Evolutionary conservation across 2,888 invertebrate genomes (phyloP), one percentile per base, ranked within the genome.

Genomic region (Mesorhabditis belari): DNA sequence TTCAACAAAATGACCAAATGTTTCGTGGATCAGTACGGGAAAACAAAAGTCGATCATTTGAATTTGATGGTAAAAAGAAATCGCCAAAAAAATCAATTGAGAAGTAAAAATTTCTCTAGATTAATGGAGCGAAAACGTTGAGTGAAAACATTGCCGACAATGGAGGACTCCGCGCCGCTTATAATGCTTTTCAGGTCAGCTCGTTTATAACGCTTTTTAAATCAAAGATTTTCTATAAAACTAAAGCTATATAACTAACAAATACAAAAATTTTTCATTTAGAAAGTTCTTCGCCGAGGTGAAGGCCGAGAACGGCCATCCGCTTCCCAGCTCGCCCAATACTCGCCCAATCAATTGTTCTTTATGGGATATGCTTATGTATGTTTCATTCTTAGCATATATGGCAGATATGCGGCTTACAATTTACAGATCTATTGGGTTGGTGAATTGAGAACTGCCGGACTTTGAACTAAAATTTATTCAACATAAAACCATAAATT

Each of bases 91-190:
- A 3, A 55, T 4, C 9, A 2, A n/a, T n/a, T n/a, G n/a, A n/a
- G n/a, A n/a, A n/a, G n/a, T n/a, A n/a, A n/a, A n/a, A n/a, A n/a
- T n/a, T n/a, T n/a, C n/a, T 62, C 27, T 23, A 59, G 62, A 29
- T 62, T 3, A 55, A 62, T 21, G 62, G 62, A 24, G n/a, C 9
- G n/a, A 19, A 54, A 25, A 62, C 62, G 0, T 21, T 52, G 12
- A 59, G 59, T 4, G 62, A 62, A 53, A 62, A 62, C 35, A 62
- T 62, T 12, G 62, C 62, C 3, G 62, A 62, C 29, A 62, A 62
- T 55, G 62, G 62, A 1, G 62, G 62, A n/a, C 55, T 62, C 55
- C 26, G 59, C 25, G 27, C 27, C 1, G 56, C 57, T 35, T 35
- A 17, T n/a, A 9, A 17, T 17, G 44, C 44, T 5, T 24, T 62